Base-by-base conservation (phyloP, 2,888 invertebrate genomes). In the Odontomyia ornata region DNA sequence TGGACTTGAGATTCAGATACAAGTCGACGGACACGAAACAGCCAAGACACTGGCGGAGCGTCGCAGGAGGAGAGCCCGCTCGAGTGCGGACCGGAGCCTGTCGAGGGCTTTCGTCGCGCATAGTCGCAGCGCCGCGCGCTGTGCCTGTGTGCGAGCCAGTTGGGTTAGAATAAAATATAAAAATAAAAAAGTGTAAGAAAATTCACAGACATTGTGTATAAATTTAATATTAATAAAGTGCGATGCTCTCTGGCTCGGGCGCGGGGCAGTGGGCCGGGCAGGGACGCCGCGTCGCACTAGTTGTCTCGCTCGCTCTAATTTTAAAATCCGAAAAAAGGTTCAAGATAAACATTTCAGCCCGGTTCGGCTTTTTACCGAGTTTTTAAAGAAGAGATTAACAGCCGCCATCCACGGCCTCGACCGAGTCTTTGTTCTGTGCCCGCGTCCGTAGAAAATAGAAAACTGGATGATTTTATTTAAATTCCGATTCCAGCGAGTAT, bases 161-260 rank as follows among this genome's bases (percentile, higher is more conserved):
- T 67, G 75, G 67, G 76, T 79, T 82, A 84, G 82, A 85, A 85
- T 85, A 84, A 85, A 83, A 25, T 69, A 69, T 69, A 69, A 69
- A 69, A 69, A 46, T 69, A 69, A 69, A 69, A 69, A 69, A 69
- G 46, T 13, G 9, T 25, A 69, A 69, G 69, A 69, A 69, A 69
- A 47, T 69, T 69, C 46, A 15, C 46, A 69, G 46, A 46, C 69
- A 69, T 36, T 65, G 65, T 64, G 64, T 65, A 65, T 69, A 69
- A 69, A 69, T 69, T 69, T 69, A 69, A 69, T 69, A 69, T 69
- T 69, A 65, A 65, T 65, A 69, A 69, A 69, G 69, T 69, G 36
- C 69, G 69, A 69, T 69, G 69, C 69, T 27, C 65, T 28, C 65
- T 15, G 27, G 25, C 7, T 7, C 36, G 65, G 23, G 36, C 28